Base-by-base conservation (phyloP, 2,113 vertebrate species). In the Amphilophus citrinellus region DNA sequence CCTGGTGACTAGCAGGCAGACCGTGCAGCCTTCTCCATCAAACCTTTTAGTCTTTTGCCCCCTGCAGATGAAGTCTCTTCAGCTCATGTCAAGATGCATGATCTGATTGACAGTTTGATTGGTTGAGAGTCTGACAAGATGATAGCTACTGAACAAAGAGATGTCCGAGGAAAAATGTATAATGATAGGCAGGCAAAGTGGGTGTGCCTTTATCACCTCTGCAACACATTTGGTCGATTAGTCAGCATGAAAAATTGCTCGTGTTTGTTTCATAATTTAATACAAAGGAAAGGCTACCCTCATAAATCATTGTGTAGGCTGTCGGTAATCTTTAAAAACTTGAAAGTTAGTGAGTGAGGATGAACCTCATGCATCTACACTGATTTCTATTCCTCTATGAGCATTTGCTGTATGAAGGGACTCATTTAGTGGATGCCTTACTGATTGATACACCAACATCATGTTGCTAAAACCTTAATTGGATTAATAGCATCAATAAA, bases 221-320 rank as follows among this genome's bases (percentile, higher is more conserved):
- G 3, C 13, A 30, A 39, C 58, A 57, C 27, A 32, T 83, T 61
- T 3, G 10, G 11, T 14, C 35, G 76, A 68, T 84, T 63, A 68
- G 79, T 89, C 77, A 77, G 32, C 1, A 11, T 30, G 37, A 65
- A 76, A 44, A 30, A 82, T 3, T 6, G 71, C 53, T 14, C 6
- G 47, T 10, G 1, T 83, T 77, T 80, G 37, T 18, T 76, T 89
- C 75, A 88, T 89, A 56, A 78, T 90, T 87, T 20, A 77, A 76
- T 77, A 80, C 66, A 77, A 78, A 42, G 13, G 22, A 66, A 60
- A 62, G 66, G 76, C 37, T 18, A 7, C 20, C 18, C 5, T 32
- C 58, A 73, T 90, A 63, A 78, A 85, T 89, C 80, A 68, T 5
- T 14, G 17, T 27, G 24, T 6, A 15, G 68, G 76, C 11, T 42